Base-by-base conservation (phyloP, 2,888 invertebrate species). In the Petrolisthes manimaculis region DNA sequence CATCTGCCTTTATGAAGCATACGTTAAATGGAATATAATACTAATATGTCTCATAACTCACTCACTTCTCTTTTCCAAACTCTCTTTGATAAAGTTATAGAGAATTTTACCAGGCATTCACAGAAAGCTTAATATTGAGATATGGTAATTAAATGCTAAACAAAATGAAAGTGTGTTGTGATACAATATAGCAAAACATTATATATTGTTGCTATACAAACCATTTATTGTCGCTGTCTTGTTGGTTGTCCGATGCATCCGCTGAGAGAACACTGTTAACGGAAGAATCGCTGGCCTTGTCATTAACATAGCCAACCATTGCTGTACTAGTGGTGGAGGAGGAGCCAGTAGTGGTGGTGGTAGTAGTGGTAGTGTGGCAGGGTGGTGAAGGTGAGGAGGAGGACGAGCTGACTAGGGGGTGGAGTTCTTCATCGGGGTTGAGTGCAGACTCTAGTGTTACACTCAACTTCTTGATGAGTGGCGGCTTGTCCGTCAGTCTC, bases 401-500 rank as follows among this genome's bases (percentile, higher is more conserved):
- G 77, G 83, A 88, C 37, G 86, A 83, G 80, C 83, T 83, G 79
- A 89, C 80, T 83, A 87, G 88, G 79, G 86, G 84, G 74, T 80
- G 86, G 79, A 87, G 88, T 67, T 89, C 90, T 54, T 90, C 90
- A 61, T 89, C 90, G 54, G 86, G 69, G 84, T 84, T 85, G 8
- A 86, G 61, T 21, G 87, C 81, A n/a, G 87, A 85, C 56, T 90
- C 89, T 24, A 88, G 87, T 54, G 90, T 84, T 53, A 90, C 87
- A 69, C 86, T 89, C 37, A 90, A 69, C 83, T 90, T 89, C 82
- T 90, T 90, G 83, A 89, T 89, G 18, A 90, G 88, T 37, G 90
- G 90, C 18, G 90, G 90, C 77, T 90, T 90, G 78, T 90, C 90
- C 21, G 86, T 80, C 53, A 90, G 81, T 75, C 90, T 87, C 77